Conservation (phyloP, 1,140 invertebrate genomes). For the Eupeodes corollae region DNA sequence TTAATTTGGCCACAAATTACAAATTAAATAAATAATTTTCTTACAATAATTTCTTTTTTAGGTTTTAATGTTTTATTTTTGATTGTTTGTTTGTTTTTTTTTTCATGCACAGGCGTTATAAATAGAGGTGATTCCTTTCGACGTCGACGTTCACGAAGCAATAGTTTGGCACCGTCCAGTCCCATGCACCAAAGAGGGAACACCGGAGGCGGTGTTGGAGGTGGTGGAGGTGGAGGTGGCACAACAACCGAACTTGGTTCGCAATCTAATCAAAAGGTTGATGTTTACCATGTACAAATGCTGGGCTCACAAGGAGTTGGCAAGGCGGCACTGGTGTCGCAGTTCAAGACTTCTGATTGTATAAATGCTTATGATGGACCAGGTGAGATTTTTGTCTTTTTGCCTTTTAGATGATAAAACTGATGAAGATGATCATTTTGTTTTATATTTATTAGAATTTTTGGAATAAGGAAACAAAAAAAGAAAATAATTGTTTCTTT, state of each 20-base stretch:
- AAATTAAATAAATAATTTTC: too few relatives aligned
- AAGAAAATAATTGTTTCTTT: too few relatives aligned
- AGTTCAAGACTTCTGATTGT: constrained; percentile 91
- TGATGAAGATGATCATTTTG: too few relatives aligned
- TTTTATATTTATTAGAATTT: too few relatives aligned
- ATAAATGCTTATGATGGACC: constrained; percentile 83
- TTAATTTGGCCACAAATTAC: too few relatives aligned
- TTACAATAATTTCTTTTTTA: too few relatives aligned
- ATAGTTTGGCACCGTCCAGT: constrained; percentile 52
- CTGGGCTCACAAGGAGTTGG: constrained; percentile 78
- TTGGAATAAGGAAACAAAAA: too few relatives aligned
- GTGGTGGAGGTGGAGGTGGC: constrained; percentile 31
- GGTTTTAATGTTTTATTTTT: not conserved
- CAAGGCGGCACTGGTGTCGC: constrained; percentile 78
- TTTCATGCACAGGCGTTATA: constrained; percentile 57
- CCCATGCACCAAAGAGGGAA: constrained; percentile 28
- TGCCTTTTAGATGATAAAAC: too few relatives aligned
- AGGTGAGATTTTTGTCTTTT: constrained; percentile 40
- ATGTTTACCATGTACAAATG: constrained; percentile 66
- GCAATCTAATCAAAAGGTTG: constrained; percentile 33
- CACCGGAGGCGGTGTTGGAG: constrained; percentile 24
- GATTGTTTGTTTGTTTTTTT: not conserved
- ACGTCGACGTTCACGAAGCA: constrained; percentile 63
- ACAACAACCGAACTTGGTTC: constrained; percentile 16
- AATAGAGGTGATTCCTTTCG: constrained; percentile 83